Conservation (phyloP, 2,113 vertebrate genomes). For the Pluvianellus socialis region DNA sequence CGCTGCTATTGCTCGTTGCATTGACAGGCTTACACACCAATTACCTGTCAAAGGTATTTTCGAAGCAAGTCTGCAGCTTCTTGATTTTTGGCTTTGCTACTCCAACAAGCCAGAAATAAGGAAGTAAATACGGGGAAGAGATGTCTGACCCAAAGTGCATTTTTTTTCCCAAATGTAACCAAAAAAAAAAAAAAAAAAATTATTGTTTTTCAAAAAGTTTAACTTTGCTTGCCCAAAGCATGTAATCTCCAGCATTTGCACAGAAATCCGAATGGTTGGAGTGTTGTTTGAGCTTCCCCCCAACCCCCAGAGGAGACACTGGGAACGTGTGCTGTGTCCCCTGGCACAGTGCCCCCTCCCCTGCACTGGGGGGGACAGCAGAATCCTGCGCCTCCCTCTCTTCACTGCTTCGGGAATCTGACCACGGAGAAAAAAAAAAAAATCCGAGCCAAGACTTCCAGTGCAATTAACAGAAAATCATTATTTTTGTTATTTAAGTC, state of each 20-base stretch:
- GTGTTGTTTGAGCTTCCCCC: neutral
- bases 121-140: neutral
- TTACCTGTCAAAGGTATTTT: constrained; percentile 15
- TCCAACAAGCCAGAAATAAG: neutral
- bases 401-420: neutral
- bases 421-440: neutral
- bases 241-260: neutral
- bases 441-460: neutral
- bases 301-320: neutral
- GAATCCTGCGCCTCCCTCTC: neutral
- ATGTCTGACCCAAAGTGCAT: neutral
- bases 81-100: neutral
- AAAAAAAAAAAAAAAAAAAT: neutral
- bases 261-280: neutral
- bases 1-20: neutral
- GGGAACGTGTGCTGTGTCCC: neutral
- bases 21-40: neutral
- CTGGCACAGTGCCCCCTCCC: neutral
- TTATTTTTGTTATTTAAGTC: neutral
- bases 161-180: neutral
- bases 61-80: neutral
- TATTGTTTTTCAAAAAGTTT: neutral
- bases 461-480: neutral
- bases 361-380: neutral
- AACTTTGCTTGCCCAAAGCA: neutral